phyloP scores from a whole-genome alignment of 2,113 vertebrate species.

The Antechinus stuartii region DNA sequence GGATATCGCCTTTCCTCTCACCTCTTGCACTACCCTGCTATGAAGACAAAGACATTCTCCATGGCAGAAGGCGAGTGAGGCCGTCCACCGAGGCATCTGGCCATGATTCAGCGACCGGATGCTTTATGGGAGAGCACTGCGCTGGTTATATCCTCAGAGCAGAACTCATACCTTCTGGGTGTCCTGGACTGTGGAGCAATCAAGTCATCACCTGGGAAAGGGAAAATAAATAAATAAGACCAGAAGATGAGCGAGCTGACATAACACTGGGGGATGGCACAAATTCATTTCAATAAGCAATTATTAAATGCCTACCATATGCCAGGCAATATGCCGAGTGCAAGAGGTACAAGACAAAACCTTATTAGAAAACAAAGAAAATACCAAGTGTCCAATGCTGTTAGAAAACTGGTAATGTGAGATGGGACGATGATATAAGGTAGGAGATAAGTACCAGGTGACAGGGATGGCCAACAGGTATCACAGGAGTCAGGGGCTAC shows the following conservation, averaged over 20 bases:
- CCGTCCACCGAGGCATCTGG: background rate
- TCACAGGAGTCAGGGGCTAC: background rate
- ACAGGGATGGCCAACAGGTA: background rate
- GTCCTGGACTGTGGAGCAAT: background rate
- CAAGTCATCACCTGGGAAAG: too few relatives aligned
- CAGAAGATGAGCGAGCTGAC: background rate
- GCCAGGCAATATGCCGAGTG: background rate
- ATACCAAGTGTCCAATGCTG: background rate
- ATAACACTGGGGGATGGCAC: background rate
- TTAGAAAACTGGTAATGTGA: background rate
- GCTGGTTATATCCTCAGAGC: background rate
- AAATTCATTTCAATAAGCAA: background rate
- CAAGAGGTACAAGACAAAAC: too few relatives aligned
- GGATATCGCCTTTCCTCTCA: background rate
- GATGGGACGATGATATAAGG: background rate
- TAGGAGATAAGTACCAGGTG: background rate
- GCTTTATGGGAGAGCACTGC: background rate
- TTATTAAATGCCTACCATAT: background rate
- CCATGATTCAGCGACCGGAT: background rate
- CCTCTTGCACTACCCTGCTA: background rate
- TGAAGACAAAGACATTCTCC: background rate
- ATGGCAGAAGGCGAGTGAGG: background rate
- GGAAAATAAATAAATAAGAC: background rate
- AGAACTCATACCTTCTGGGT: background rate
- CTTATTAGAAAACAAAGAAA: background rate